phyloP scores from a whole-genome alignment of 1,140 invertebrate genomes.

The Heliconius hermathena region DNA sequence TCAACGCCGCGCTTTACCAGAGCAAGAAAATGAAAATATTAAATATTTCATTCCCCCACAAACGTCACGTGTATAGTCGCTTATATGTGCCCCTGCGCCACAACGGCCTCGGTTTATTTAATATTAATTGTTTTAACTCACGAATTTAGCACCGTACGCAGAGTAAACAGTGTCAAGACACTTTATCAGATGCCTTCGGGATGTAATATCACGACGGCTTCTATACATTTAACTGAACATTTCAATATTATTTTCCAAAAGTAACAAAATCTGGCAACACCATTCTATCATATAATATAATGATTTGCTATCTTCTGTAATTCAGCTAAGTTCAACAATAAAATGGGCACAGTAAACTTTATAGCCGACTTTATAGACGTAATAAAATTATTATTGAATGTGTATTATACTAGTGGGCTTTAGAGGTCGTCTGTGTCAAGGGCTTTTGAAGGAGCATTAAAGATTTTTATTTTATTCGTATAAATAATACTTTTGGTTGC shows the following conservation, averaged over 20 bases:
- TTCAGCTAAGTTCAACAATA: constrained; percentile 55
- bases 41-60: too few species aligned
- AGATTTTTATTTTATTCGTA: constrained; percentile 23
- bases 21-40: too few species aligned
- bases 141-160: too few species aligned
- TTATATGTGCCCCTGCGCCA: too few species aligned
- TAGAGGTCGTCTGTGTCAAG: constrained; percentile 31
- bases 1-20: not conserved
- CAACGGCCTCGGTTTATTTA: too few species aligned
- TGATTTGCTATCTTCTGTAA: constrained; percentile 53
- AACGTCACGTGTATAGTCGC: too few species aligned
- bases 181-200: not conserved
- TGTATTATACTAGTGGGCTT: constrained; percentile 37
- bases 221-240: too few species aligned
- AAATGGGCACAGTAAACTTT: constrained; percentile 60
- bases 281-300: constrained; percentile 42
- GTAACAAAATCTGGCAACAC: not conserved
- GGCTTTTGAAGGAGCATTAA: constrained; percentile 21
- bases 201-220: not conserved
- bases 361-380: constrained; percentile 47
- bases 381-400: constrained; percentile 62
- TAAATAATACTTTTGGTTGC: not conserved
- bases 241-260: not conserved
- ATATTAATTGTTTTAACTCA: too few species aligned
- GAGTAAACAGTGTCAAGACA: not conserved